These are phyloP conservation scores for Archocentrus centrarchus DNA, from an alignment of 2,113 vertebrate genomes.

Conservation along the genomic window DNA sequence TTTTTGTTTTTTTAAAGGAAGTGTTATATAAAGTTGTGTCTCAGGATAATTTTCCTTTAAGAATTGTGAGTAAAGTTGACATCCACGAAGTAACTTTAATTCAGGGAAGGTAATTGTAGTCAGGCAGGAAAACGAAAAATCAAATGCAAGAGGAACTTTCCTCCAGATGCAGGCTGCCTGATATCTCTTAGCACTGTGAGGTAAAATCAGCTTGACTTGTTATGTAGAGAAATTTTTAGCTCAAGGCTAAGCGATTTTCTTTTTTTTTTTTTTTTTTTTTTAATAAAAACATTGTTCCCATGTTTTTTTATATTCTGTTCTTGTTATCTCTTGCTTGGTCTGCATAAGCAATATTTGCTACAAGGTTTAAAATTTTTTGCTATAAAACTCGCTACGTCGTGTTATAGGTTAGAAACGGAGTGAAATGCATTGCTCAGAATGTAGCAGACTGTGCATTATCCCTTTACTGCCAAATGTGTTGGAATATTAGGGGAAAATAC, in stretches of 20 bases:
- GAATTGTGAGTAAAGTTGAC: background rate
- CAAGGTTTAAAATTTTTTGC: background rate
- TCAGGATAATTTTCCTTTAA: background rate
- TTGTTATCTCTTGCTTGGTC: background rate
- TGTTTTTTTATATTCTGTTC: background rate
- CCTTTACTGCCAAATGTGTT: background rate
- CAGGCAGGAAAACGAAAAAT: slow-evolving; percentile 8
- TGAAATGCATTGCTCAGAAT: background rate
- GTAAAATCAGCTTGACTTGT: slow-evolving; percentile 31
- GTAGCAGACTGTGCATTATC: background rate
- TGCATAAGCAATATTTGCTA: background rate
- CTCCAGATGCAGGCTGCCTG: slow-evolving; percentile 24
- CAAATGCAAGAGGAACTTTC: slow-evolving; percentile 15
- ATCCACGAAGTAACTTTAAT: background rate
- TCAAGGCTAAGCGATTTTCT: background rate
- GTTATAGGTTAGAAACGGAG: background rate
- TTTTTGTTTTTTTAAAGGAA: background rate
- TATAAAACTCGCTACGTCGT: background rate
- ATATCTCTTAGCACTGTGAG: background rate
- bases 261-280: background rate
- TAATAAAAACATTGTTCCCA: background rate
- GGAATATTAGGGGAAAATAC: too few relatives aligned
- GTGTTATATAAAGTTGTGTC: background rate
- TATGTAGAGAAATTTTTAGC: slow-evolving; percentile 11
- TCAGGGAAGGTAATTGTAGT: slow-evolving; percentile 4